Conservation (phyloP, 2,113 vertebrate genomes). For the Calidris pugnax region DNA sequence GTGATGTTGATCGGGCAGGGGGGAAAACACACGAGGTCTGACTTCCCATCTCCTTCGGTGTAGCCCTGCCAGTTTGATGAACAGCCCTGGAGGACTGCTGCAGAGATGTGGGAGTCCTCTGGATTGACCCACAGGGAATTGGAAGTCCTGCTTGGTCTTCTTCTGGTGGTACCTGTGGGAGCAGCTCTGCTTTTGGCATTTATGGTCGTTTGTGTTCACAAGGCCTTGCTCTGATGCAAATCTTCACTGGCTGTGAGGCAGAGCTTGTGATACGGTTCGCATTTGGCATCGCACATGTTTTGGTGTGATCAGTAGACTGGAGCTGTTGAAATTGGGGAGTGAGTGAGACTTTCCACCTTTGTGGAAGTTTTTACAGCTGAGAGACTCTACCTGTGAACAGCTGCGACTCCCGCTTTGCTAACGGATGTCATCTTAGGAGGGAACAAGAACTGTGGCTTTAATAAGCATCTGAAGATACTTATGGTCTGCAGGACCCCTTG, state of each 20-base stretch:
- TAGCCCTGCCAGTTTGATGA: neutral
- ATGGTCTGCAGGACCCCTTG: neutral
- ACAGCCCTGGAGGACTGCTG: neutral
- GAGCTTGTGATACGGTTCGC: neutral
- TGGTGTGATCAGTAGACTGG: neutral
- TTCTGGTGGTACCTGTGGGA: neutral
- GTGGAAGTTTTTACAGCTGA: neutral
- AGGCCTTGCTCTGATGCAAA: neutral
- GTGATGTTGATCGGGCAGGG: neutral
- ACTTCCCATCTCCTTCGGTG: neutral
- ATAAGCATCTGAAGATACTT: neutral
- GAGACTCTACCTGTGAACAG: neutral
- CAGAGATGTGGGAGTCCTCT: neutral
- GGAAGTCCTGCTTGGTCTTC: neutral
- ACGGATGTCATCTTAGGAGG: neutral
- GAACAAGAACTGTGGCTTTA: neutral
- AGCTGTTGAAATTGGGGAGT: neutral
- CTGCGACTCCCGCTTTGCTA: neutral
- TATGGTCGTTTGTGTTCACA: fast-evolving
- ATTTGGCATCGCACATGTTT: fast-evolving
- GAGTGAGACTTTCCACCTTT: neutral
- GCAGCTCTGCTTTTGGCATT: fast-evolving
- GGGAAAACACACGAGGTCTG: fast-evolving
- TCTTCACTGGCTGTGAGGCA: neutral
- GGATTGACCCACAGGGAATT: neutral